Conservation (phyloP, 2,113 vertebrate species). For the Tauraco erythrolophus region DNA sequence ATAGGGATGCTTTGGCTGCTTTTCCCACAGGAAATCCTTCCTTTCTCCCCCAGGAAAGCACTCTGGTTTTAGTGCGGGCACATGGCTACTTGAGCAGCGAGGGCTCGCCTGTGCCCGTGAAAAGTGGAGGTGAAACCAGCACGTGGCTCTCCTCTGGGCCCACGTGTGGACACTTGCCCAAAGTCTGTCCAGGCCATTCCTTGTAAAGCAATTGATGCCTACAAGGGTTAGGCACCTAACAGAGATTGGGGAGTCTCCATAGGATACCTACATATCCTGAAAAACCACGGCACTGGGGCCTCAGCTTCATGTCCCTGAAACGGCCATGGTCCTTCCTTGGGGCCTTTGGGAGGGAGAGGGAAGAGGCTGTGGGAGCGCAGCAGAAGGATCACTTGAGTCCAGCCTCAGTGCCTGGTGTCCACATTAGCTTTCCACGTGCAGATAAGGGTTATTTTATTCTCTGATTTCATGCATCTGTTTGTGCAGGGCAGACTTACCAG, state of each 20-base stretch:
- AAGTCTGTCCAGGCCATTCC: accelerated
- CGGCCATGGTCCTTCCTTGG: accelerated
- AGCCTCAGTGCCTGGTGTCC: not conserved
- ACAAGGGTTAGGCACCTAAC: not conserved
- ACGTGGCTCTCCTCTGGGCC: not conserved
- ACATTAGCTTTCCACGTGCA: not conserved
- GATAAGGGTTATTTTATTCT: not conserved
- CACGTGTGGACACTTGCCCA: not conserved
- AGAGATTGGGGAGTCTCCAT: accelerated
- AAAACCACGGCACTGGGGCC: accelerated
- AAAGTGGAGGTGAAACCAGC: not conserved
- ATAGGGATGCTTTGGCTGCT: not conserved
- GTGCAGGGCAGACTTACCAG: not conserved
- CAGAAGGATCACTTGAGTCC: not conserved
- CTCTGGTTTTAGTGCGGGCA: not conserved
- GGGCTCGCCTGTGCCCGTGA: accelerated
- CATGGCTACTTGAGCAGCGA: not conserved
- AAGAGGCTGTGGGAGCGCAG: not conserved
- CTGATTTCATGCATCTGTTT: not conserved
- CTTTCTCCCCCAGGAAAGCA: not conserved
- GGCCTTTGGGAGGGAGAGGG: not conserved
- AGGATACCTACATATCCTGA: not conserved
- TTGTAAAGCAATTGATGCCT: not conserved
- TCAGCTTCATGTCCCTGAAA: not conserved
- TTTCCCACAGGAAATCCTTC: not conserved